Conservation (phyloP, 2,113 vertebrate genomes). For the Pardalotus punctatus region DNA sequence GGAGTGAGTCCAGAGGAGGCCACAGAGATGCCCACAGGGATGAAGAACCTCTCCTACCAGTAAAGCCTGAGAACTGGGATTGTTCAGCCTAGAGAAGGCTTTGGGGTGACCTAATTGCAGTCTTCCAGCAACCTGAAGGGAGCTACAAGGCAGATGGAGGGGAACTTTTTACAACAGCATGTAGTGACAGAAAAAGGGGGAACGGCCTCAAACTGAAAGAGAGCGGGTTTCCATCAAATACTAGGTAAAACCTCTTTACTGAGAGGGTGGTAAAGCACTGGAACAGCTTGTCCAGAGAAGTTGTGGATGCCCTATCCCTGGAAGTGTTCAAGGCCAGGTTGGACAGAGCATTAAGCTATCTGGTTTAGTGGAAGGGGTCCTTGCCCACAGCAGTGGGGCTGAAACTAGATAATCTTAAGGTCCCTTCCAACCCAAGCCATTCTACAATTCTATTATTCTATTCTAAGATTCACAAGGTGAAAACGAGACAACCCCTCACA, state of each 20-base stretch:
- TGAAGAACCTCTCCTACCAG: background rate
- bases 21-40: fast-evolving
- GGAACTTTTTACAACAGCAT: background rate
- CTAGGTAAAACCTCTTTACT: background rate
- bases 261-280: background rate
- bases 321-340: background rate
- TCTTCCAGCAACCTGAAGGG: background rate
- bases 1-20: fast-evolving
- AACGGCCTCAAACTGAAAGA: background rate
- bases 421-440: background rate
- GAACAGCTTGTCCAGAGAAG: background rate
- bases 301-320: background rate
- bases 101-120: background rate
- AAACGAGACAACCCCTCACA: background rate
- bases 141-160: background rate
- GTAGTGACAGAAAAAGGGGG: background rate
- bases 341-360: background rate
- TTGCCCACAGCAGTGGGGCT: fast-evolving
- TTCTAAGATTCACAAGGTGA: background rate
- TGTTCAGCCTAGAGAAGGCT: background rate
- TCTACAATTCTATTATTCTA: background rate
- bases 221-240: background rate
- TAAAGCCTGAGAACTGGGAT: background rate
- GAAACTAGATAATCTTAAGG: background rate
- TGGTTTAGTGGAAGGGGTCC: background rate